Evolutionary conservation across 2,113 vertebrate species (phyloP), one percentile per base, ranked within the genome.

Genomic region (Osmerus eperlanus): DNA sequence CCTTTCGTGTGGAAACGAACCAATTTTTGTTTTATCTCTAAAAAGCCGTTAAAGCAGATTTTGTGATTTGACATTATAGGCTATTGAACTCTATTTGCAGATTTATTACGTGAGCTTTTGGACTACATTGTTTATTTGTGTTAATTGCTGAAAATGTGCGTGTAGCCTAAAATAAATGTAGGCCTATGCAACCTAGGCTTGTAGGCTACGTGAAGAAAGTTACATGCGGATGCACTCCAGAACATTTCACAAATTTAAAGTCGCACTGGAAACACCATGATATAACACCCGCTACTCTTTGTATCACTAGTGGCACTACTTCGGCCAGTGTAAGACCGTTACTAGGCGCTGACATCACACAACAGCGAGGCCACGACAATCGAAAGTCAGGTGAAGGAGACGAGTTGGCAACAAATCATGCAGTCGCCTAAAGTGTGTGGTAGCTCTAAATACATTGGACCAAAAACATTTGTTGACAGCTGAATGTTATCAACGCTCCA

Each of bases 401-500:
- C 53, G 56, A 68, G 53, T 59, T 75, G 59, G 28, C 29, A 16
- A 23, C 28, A n/a, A 21, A 58, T 62, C 67, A 69, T 51, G 7
- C 61, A 4, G 32, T 1, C 52, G 47, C 41, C 41, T 47, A 47
- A 47, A 47, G 41, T 60, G 23, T 71, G 62, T 71, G n/a, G 41
- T 68, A 13, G 55, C 41, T 73, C 29, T 65, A 79, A 83, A 55
- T 25, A 28, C 61, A 68, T 73, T 58, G 58, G 56, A 60, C 68
- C 67, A 32, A 64, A 64, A 55, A 70, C 73, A 76, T 78, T 78
- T 83, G 70, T 60, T 73, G 73, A 81, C 12, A 23, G 36, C 66
- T 70, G 63, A 75, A 76, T 72, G 28, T 60, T 72, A 72, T 77
- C 70, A 73, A 68, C 64, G 80, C 68, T 81, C 65, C 65, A 72